Evolutionary conservation across 2,797 vertebrate genomes (phyloP).

Genomic region (Nasua narica): DNA sequence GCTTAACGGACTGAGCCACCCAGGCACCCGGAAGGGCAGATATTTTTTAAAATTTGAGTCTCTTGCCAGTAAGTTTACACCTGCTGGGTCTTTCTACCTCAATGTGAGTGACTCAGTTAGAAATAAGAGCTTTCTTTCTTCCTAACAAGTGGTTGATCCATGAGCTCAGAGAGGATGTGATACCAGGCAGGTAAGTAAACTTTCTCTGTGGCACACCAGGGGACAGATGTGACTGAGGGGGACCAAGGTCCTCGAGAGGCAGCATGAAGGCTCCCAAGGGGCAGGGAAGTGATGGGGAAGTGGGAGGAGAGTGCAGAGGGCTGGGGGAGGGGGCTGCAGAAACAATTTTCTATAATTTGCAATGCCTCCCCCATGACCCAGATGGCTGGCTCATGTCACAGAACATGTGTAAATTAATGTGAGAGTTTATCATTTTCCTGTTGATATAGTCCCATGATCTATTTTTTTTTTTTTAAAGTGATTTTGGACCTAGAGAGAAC

Average conservation of each 20-base stretch:
- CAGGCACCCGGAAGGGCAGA: too few species aligned
- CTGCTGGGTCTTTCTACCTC: neutral
- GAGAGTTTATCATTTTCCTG: neutral
- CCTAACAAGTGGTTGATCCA: neutral
- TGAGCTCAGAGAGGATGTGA: neutral
- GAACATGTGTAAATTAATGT: accelerated
- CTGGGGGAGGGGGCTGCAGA: accelerated
- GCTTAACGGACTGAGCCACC: too few species aligned
- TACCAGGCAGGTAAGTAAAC: neutral
- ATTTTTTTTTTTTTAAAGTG: neutral
- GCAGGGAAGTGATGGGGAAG: neutral
- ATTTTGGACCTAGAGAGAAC: neutral
- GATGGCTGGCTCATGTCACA: neutral
- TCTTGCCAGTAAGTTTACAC: neutral
- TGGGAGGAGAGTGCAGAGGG: too few species aligned
- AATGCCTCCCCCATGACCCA: neutral
- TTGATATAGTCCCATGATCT: accelerated
- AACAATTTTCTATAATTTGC: neutral
- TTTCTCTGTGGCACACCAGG: too few species aligned
- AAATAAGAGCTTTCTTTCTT: neutral
- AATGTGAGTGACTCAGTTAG: neutral
- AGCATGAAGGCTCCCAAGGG: neutral
- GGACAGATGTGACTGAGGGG: neutral
- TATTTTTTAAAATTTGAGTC: neutral
- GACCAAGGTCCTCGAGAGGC: accelerated